Conservation (phyloP, 2,888 invertebrate genomes). For the Stictocephala bisonia region DNA sequence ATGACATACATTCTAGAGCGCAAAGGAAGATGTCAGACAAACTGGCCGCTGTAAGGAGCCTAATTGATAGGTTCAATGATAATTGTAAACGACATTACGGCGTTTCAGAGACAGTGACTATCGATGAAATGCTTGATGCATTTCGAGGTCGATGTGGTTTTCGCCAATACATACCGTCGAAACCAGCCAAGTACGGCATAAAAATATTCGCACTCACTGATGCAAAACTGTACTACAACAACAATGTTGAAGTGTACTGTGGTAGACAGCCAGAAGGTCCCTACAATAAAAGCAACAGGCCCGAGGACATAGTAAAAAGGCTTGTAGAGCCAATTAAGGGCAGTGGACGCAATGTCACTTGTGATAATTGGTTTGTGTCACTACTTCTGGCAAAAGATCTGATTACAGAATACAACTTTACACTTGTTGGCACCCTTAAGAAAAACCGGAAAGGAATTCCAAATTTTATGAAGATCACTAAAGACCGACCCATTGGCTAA, state of each 20-base stretch:
- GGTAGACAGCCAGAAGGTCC: slow-evolving; percentile 33
- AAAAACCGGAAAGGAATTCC: slow-evolving; percentile 22
- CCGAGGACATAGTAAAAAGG: slow-evolving; percentile 15
- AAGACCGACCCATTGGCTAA: neutral
- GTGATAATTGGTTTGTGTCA: slow-evolving; percentile 30
- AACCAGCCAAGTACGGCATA: slow-evolving; percentile 37
- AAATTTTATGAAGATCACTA: neutral
- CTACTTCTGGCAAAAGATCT: slow-evolving; percentile 4
- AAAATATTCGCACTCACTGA: slow-evolving; percentile 29
- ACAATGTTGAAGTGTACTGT: slow-evolving; percentile 38
- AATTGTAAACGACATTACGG: slow-evolving; percentile 24
- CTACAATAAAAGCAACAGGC: slow-evolving; percentile 8
- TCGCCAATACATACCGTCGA: slow-evolving; percentile 31
- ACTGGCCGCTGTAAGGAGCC: slow-evolving; percentile 13
- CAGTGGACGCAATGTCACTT: slow-evolving; percentile 11
- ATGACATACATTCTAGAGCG: no score
- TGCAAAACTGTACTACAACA: slow-evolving; percentile 25
- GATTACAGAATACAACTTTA: neutral
- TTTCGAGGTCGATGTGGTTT: slow-evolving; percentile 29
- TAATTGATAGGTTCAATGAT: slow-evolving; percentile 6
- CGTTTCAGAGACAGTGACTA: neutral
- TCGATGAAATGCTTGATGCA: slow-evolving; percentile 41
- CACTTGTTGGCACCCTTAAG: slow-evolving; percentile 6
- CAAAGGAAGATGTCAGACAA: slow-evolving; percentile 27
- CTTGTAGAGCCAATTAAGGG: slow-evolving; percentile 28